A percentile compares a stretch with the other conserved stretches of the same genome.
Evolutionary conservation across 1,140 invertebrate genomes (phyloP).

Genomic region (Zaprionus vittiger): DNA sequence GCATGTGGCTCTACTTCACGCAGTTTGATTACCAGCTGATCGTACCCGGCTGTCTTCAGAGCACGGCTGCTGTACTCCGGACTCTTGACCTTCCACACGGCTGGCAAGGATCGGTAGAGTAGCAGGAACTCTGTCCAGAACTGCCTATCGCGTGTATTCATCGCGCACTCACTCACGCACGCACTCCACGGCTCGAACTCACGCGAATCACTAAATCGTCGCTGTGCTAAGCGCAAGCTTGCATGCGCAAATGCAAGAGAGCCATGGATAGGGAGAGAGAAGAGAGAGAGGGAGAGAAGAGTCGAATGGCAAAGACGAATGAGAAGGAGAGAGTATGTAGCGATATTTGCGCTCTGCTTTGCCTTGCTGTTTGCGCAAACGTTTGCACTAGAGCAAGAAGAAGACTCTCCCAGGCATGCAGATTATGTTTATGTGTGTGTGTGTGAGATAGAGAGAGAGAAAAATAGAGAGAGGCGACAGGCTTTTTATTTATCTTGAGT

Average conservation of each 20-base stretch:
- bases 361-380: too few species aligned
- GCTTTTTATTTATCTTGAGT: neutral
- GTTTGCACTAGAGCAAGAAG: too few species aligned
- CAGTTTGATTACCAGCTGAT: constrained; percentile 22
- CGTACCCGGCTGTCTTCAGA: neutral
- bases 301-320: too few species aligned
- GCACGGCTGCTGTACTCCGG: constrained; percentile 65
- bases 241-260: constrained; percentile 51
- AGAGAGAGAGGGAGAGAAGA: neutral
- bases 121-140: constrained; percentile 77
- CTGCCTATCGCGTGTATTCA: constrained; percentile 53
- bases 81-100: constrained; percentile 76
- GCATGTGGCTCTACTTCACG: constrained; percentile 73
- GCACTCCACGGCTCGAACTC: constrained; percentile 33
- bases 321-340: too few species aligned
- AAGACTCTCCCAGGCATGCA: too few species aligned
- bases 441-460: neutral
- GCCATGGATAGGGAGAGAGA: neutral
- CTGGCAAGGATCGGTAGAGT: constrained; percentile 70
- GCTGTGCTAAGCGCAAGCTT: constrained; percentile 46
- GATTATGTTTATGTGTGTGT: too few species aligned
- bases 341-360: too few species aligned
- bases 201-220: constrained; percentile 34
- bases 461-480: neutral
- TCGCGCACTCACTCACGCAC: constrained; percentile 5